Percentiles rank a stretch among this genome's conserved stretches.
Evolutionary conservation across 2,113 vertebrate genomes (phyloP).

Genomic region (Oxyura jamaicensis): DNA sequence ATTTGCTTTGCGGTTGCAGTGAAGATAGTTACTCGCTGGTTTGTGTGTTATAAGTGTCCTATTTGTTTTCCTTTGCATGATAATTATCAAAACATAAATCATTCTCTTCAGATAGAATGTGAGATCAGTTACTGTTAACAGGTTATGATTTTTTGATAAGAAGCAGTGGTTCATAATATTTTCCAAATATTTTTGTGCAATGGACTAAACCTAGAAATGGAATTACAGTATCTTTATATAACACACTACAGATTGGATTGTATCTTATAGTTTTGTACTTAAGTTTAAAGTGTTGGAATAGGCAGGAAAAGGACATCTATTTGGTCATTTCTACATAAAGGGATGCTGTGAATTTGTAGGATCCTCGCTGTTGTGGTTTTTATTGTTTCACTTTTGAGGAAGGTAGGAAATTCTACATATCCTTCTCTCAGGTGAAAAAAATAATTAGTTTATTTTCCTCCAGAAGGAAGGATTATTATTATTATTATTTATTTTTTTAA

Average conservation of each 20-base stretch:
- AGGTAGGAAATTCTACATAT: neutral
- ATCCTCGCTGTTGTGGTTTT: neutral
- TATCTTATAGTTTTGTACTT: neutral
- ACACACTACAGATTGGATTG: neutral
- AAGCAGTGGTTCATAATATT: neutral
- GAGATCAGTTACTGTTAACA: neutral
- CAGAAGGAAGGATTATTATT: neutral
- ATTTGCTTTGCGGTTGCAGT: neutral
- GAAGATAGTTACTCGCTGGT: neutral
- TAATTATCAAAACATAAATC: neutral
- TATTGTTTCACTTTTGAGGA: neutral
- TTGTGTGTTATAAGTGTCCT: neutral
- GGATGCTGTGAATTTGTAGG: neutral
- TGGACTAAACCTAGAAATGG: neutral
- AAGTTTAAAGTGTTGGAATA: neutral
- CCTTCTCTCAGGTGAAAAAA: neutral
- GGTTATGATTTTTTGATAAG: neutral
- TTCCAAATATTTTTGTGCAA: neutral
- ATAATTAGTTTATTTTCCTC: neutral
- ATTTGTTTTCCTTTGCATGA: neutral
- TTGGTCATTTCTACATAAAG: neutral
- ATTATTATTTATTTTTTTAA: neutral
- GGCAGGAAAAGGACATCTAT: neutral
- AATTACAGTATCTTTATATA: neutral
- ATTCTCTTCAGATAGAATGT: neutral